Evolutionary conservation across 2,888 invertebrate genomes (phyloP).

Genomic region (Netelia fuscicornis): DNA sequence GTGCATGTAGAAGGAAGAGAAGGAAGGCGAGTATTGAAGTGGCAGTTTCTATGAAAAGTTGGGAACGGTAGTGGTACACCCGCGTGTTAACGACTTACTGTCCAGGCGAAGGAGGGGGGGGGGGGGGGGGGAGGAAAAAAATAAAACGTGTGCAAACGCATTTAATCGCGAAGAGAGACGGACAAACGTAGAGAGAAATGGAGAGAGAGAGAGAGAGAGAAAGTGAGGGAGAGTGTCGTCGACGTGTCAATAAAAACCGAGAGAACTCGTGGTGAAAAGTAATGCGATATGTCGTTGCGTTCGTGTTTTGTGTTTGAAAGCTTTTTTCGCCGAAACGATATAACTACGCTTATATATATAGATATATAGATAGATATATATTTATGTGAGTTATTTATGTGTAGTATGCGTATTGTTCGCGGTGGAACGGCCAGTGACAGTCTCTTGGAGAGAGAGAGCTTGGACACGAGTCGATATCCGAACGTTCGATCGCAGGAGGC

Average conservation of each 20-base stretch:
- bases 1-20: no score
- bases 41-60: no score
- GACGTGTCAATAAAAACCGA: slow-evolving; percentile 44
- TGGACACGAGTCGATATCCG: slow-evolving; percentile 27
- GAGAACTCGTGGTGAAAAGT: slow-evolving; percentile 29
- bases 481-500: slow-evolving; percentile 26
- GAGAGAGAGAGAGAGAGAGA: slow-evolving; percentile 17
- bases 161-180: slow-evolving; percentile 23
- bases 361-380: not conserved
- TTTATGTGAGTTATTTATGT: no score
- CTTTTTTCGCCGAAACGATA: slow-evolving; percentile 43
- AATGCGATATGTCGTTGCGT: not conserved
- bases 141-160: not conserved
- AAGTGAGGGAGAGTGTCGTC: not conserved
- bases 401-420: not conserved
- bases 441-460: not conserved
- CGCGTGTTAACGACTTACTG: no score
- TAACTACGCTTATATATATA: not conserved
- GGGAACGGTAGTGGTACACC: no score
- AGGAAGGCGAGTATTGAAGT: no score
- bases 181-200: not conserved
- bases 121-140: not conserved
- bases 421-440: slow-evolving; percentile 38
- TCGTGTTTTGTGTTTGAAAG: slow-evolving; percentile 12
- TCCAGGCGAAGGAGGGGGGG: no score